A percentile compares a stretch with the other conserved stretches of the same genome.
These are phyloP conservation scores for Otolemur crassicaudatus DNA, from an alignment of 2,797 vertebrate genomes.

Conservation along the genomic window DNA sequence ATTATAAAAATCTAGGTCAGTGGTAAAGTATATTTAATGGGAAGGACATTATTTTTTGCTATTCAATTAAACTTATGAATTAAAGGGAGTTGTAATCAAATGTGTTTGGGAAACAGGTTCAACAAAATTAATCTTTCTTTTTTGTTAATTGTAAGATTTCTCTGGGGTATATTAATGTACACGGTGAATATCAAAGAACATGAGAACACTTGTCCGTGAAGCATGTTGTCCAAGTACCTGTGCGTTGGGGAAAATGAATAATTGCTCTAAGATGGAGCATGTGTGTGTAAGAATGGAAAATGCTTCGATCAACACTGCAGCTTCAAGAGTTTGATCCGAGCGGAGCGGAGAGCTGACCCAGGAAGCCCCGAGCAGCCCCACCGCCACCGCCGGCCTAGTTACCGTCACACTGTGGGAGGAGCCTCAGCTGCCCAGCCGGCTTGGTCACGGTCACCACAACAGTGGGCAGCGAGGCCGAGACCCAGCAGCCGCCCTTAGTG, in stretches of 20 bases:
- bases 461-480: no score
- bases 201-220: slow-evolving; percentile 1
- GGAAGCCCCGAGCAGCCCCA: no score
- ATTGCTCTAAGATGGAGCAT: not conserved
- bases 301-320: slow-evolving; percentile 22
- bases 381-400: no score
- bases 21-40: slow-evolving; percentile 25
- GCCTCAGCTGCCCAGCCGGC: no score
- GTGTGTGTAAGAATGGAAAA: not conserved
- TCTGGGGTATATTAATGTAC: not conserved
- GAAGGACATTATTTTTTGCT: slow-evolving; percentile 39
- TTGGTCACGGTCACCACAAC: no score
- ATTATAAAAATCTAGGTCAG: not conserved
- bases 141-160: not conserved
- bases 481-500: no score
- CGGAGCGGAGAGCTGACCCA: no score
- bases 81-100: not conserved
- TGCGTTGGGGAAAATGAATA: not conserved
- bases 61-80: slow-evolving; percentile 17
- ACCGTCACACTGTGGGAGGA: no score
- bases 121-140: not conserved
- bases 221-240: slow-evolving; percentile 50
- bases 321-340: not conserved
- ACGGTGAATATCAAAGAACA: not conserved
- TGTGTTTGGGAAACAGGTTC: slow-evolving; percentile 31